Conservation (phyloP, 2,888 invertebrate genomes). For the Cephus runcator region DNA sequence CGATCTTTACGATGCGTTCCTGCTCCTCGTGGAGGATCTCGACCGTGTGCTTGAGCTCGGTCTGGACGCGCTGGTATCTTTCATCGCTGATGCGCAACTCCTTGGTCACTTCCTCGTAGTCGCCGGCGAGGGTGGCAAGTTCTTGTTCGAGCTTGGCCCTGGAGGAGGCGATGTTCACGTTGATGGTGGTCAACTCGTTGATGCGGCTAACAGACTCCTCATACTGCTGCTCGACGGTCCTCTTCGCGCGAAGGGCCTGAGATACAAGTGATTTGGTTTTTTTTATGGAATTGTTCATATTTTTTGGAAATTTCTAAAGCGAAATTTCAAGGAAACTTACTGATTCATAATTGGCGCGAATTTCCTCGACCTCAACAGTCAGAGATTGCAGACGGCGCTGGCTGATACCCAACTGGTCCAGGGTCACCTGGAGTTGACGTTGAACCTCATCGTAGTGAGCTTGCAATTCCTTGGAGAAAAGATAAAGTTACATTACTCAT, state of each 20-base stretch:
- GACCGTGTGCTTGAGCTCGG: conserved; percentile 93
- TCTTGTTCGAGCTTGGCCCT: conserved; percentile 97
- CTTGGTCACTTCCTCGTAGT: conserved; percentile 98
- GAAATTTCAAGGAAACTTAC: conserved; percentile 65
- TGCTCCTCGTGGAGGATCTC: conserved; percentile 96
- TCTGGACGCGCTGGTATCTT: conserved; percentile 91
- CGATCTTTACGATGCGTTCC: conserved; percentile 96
- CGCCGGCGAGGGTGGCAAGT: conserved; percentile 87
- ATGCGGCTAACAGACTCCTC: conserved; percentile 93
- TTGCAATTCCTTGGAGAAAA: conserved; percentile 80
- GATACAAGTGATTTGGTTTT: neutral
- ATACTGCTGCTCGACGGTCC: conserved; percentile 87
- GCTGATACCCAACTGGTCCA: conserved; percentile 91
- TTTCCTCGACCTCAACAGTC: conserved; percentile 95
- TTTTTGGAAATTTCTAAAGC: neutral
- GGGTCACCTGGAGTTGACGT: conserved; percentile 93
- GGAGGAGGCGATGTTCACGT: conserved; percentile 93
- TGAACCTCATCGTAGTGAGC: conserved; percentile 96
- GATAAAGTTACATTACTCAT: neutral
- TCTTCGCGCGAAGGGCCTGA: conserved; percentile 91
- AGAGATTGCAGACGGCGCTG: conserved; percentile 91
- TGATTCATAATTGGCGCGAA: conserved; percentile 88
- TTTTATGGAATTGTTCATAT: neutral
- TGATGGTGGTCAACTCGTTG: conserved; percentile 94
- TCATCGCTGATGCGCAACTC: conserved; percentile 94